Conservation (phyloP, 2,888 invertebrate species). For the Abrostola tripartita region DNA sequence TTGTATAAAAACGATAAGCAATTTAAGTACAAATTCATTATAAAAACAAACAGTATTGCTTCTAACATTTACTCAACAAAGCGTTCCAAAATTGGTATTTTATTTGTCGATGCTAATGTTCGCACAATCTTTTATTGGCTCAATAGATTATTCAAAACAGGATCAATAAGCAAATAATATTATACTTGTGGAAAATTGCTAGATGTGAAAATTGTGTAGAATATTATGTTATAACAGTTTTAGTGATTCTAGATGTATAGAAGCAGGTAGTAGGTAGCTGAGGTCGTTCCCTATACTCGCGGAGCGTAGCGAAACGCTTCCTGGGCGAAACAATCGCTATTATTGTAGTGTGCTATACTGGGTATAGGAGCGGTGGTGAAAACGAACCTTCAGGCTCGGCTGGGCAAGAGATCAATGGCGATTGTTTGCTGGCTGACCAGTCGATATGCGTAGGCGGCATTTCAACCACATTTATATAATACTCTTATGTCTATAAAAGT, state of each 20-base stretch:
- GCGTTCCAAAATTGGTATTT: conserved; percentile 22
- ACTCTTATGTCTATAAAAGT: conserved; percentile 49
- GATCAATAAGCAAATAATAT: neutral
- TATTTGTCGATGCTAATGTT: conserved; percentile 35
- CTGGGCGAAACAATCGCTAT: conserved; percentile 83
- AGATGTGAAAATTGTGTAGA: conserved; percentile 5
- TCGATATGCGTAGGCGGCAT: conserved; percentile 59
- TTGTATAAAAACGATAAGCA: conserved; percentile 18
- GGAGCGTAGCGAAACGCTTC: conserved; percentile 83
- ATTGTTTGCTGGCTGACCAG: conserved; percentile 76
- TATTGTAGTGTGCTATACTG: conserved; percentile 68
- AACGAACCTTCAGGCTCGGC: conserved; percentile 84
- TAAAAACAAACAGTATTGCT: conserved; percentile 23
- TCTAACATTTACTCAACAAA: conserved; percentile 34
- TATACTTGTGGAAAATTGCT: conserved; percentile 1
- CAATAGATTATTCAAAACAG: conserved; percentile 13
- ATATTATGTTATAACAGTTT: conserved; percentile 1
- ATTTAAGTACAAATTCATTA: conserved; percentile 22
- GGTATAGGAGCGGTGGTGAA: conserved; percentile 73
- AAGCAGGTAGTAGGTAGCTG: conserved; percentile 65
- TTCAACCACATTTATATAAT: conserved; percentile 43
- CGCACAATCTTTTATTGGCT: conserved; percentile 18
- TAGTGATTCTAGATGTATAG: conserved; percentile 34
- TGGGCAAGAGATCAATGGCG: conserved; percentile 81
- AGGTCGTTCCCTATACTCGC: conserved; percentile 69